Conservation (phyloP, 2,888 invertebrate genomes). For the Boloria euphrosyne region DNA sequence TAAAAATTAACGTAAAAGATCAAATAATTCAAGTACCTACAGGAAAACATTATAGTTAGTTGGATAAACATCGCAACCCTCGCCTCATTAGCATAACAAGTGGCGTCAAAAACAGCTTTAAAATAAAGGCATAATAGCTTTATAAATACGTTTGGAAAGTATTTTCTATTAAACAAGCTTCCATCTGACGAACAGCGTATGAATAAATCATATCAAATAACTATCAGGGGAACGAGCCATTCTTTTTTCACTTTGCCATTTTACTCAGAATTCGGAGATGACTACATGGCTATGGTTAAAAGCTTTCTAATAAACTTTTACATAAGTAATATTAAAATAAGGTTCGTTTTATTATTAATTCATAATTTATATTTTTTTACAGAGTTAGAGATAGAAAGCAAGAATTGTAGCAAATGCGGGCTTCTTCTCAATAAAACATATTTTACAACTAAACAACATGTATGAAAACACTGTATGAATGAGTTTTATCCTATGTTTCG, state of each 20-base stretch:
- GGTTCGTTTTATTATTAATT: no score
- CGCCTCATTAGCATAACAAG: slow-evolving; percentile 72
- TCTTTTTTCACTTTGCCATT: slow-evolving; percentile 48
- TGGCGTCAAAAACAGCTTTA: slow-evolving; percentile 68
- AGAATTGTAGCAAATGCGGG: no score
- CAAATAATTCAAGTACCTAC: slow-evolving; percentile 41
- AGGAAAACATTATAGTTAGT: slow-evolving; percentile 56
- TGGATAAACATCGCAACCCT: slow-evolving; percentile 57
- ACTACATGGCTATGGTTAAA: background rate
- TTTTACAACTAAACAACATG: no score
- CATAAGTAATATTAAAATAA: no score
- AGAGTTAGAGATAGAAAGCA: no score
- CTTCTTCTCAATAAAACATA: no score
- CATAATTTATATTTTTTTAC: no score
- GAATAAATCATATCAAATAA: slow-evolving; percentile 89
- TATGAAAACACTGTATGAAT: no score
- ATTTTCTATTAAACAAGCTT: slow-evolving; percentile 81
- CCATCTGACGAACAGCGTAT: slow-evolving; percentile 77
- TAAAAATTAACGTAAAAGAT: slow-evolving; percentile 16
- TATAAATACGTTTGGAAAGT: slow-evolving; percentile 80
- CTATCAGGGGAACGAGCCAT: slow-evolving; percentile 80
- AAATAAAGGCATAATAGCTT: slow-evolving; percentile 77
- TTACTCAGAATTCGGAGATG: slow-evolving; percentile 55
- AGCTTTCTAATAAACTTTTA: no score
- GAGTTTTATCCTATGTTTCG: no score